Evolutionary conservation across 2,113 vertebrate genomes (phyloP), one percentile per base, ranked within the genome.

Genomic region (Ramphastos sulfuratus): DNA sequence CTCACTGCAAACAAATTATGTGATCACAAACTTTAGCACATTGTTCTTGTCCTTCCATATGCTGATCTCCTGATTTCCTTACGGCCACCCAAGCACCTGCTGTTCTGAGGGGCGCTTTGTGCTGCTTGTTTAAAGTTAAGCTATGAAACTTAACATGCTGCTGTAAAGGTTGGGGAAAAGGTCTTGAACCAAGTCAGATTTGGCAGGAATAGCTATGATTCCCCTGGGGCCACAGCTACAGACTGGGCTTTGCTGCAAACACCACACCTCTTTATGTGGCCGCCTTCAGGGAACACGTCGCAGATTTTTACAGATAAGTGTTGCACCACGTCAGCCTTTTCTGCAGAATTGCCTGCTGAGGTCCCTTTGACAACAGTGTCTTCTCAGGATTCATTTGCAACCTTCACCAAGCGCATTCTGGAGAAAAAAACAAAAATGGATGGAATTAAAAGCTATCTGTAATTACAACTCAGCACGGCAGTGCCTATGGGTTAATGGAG

Each of bases 1-100:
- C 82, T 88, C 82, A 72, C 70, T 90, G 73, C 61, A 93, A 94
- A 88, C 39, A 93, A 93, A 88, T 75, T 48, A 85, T 15, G 63
- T 2, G 25, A 52, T 85, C 58, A 44, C 48, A 2, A 7, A 8
- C 58, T 55, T 25, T 9, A 14, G 65, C 31, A 39, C 44, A 21
- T 90, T 88, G 59, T 54, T 89, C 90, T 83, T 44, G 12, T 44
- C 61, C 25, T 64, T 88, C 70, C 48, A 31, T 71, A 61, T 23
- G 58, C 72, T 6, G 24, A 60, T 60, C 52, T 84, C 64, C 82
- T 60, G 25, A 44, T 48, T 76, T 94, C 2, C 1, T 74, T 84
- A 71, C 8, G 73, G 65, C 71, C 50, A 65, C n/a, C 33, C 21
- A 19, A 61, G 69, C 15, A 48, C 35, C 54, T 71, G 75, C 60